Base-by-base conservation (phyloP, 2,888 invertebrate genomes). In the Agapostemon virescens region DNA sequence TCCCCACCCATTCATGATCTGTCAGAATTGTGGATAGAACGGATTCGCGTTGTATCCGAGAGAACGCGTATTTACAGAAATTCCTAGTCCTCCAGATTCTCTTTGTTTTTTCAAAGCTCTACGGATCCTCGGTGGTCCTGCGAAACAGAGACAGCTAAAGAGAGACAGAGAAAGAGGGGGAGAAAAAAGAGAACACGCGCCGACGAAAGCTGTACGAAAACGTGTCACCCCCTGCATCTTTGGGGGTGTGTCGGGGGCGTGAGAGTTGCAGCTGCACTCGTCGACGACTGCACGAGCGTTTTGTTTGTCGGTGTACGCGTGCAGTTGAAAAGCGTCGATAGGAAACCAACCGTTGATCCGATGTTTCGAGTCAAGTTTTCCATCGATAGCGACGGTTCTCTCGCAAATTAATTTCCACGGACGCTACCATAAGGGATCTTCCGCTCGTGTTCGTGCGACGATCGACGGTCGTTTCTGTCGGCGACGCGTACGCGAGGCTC, bases 161-260 rank as follows among this genome's bases (percentile, higher is more conserved):
- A n/a, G n/a, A n/a, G n/a, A n/a, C n/a, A n/a, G n/a, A n/a, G n/a
- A n/a, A n/a, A n/a, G n/a, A n/a, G n/a, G n/a, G n/a, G n/a, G n/a
- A n/a, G n/a, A n/a, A n/a, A n/a, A n/a, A n/a, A 15, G 30, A 58
- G 42, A 26, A 61, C 66, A 58, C 69, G 69, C 69, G 73, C 52
- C 61, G 68, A 36, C 69, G 63, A 15, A 70, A 72, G 55, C 75
- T 78, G 69, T 45, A 52, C 69, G 69, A 77, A 79, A 89, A 87
- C 86, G 88, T 85, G 89, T 86, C 83, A 79, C 85, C 86, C 88
- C 75, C 78, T 77, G 85, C 79, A 86, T 81, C 78, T 80, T 75
- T 74, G 83, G 88, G 90, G 91, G 91, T 90, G 92, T 91, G 91
- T 90, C 91, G 89, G 88, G 88, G 91, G 92, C 91, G 92, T 92